Evolutionary conservation across 1,140 invertebrate species (phyloP), one percentile per base, ranked within the genome.

Genomic region (Aphelinus certus): DNA sequence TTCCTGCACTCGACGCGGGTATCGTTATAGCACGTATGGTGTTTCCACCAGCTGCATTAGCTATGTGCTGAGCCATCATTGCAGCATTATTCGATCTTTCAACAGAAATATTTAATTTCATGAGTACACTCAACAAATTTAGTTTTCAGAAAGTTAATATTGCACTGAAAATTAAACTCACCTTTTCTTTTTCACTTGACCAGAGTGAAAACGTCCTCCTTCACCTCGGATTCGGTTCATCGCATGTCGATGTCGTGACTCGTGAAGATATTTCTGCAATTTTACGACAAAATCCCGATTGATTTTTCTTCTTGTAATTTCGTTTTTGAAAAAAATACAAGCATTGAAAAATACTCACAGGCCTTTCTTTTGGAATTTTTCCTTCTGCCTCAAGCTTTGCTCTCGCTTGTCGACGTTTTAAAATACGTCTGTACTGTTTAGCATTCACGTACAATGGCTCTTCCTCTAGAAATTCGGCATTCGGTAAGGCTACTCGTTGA

Each of bases 371-470:
- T 45, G 97, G 96, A 86, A 99, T 98, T 87, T 97, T 95, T 47
- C 97, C 97, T 83, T 94, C 93, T 5, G 95, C 95, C 86, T 97
- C 96, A 60, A 98, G 88, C 85, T 96, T 96, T 0, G 96, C 96
- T 62, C 97, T 88, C 0, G 96, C 97, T 81, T 96, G 95, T 69
- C 97, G 88, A 76, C 97, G 88, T 84, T 97, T 97, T 5, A 98
- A 88, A 82, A 98, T 98, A 73, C 96, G 90, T 82, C 96, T 95
- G 86, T 98, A 98, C 83, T 99, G 98, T 84, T 98, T 97, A n/a
- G 97, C 97, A 90, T 99, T 99, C 0, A 99, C 98, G 88, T 99
- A 99, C 5, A 99, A 86, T 1, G 97, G 96, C 82, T 98, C 96
- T 84, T 98, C 96, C 87, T 97, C 95, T 10, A 96, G 89, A 53